phyloP scores from a whole-genome alignment of 1,140 invertebrate species.

The Ceratina japonica region DNA sequence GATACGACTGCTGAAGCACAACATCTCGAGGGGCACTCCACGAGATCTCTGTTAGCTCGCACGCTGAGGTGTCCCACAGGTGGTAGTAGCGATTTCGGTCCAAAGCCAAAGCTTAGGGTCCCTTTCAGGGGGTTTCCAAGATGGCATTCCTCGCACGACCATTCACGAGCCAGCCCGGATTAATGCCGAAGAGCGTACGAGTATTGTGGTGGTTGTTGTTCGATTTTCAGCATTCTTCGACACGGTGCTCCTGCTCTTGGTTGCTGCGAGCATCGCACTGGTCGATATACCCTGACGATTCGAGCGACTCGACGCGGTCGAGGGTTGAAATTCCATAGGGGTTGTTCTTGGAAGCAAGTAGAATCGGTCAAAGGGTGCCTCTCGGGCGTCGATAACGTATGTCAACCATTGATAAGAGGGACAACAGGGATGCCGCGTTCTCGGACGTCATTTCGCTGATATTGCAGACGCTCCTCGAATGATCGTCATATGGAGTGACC shows the following conservation, averaged over 20 bases:
- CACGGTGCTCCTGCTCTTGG: constrained; percentile 65
- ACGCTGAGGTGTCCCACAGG: constrained; percentile 62
- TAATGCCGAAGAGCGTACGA: neutral
- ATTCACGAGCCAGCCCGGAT: neutral
- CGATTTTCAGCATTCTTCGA: constrained; percentile 54
- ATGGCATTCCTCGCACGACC: constrained; percentile 4
- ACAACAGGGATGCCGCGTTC: neutral
- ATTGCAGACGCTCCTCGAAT: constrained; percentile 24
- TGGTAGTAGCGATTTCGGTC: constrained; percentile 39
- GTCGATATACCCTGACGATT: constrained; percentile 74
- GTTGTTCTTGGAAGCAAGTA: constrained; percentile 23
- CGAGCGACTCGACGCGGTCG: constrained; percentile 69
- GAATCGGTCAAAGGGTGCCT: constrained; percentile 37
- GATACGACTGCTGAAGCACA: constrained; percentile 22
- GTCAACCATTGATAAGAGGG: constrained; percentile 42
- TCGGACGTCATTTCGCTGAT: constrained; percentile 27
- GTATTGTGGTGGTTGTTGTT: constrained; percentile 17
- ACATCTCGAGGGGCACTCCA: constrained; percentile 27
- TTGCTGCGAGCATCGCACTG: constrained; percentile 71
- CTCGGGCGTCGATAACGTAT: constrained; percentile 49
- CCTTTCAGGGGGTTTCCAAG: neutral
- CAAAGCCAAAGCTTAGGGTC: neutral
- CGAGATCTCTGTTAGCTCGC: constrained; percentile 37
- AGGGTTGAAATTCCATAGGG: constrained; percentile 53
- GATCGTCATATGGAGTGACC: constrained; percentile 3